Conservation (phyloP, 2,888 invertebrate species). For the Callyntrura sp. region DNA sequence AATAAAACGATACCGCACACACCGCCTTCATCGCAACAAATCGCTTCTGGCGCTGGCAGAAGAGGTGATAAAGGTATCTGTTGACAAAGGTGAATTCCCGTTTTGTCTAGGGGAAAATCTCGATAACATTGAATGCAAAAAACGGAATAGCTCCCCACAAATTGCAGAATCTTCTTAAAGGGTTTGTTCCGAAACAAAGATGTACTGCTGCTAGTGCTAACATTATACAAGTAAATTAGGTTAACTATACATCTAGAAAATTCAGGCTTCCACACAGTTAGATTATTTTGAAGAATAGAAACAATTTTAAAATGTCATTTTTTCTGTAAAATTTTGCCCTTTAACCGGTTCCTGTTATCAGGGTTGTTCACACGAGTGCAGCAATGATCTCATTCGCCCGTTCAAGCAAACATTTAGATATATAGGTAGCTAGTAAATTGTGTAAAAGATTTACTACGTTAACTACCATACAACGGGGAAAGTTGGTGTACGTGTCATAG, state of each 20-base stretch:
- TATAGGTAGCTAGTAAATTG: background rate
- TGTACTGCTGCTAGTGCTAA: background rate
- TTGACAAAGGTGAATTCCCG: slow-evolving; percentile 67
- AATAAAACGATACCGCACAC: background rate
- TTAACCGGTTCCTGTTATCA: no score
- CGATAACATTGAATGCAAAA: background rate
- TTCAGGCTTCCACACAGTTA: no score
- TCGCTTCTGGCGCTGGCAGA: background rate
- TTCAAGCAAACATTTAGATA: background rate
- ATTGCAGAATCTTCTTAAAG: background rate
- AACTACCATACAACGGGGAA: background rate
- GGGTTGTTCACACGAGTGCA: no score
- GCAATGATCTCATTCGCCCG: background rate
- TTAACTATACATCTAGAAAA: no score
- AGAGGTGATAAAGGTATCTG: slow-evolving; percentile 54
- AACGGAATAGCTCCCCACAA: background rate
- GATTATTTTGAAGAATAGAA: no score
- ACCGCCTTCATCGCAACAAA: no score
- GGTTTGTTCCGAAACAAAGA: background rate
- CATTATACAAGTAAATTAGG: no score
- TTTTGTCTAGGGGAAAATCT: slow-evolving; percentile 3
- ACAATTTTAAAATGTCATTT: no score
- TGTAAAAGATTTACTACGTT: background rate
- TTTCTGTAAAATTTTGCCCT: no score
- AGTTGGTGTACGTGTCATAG: no score